Conservation (phyloP, 2,888 invertebrate genomes). For the Villa cingulata region DNA sequence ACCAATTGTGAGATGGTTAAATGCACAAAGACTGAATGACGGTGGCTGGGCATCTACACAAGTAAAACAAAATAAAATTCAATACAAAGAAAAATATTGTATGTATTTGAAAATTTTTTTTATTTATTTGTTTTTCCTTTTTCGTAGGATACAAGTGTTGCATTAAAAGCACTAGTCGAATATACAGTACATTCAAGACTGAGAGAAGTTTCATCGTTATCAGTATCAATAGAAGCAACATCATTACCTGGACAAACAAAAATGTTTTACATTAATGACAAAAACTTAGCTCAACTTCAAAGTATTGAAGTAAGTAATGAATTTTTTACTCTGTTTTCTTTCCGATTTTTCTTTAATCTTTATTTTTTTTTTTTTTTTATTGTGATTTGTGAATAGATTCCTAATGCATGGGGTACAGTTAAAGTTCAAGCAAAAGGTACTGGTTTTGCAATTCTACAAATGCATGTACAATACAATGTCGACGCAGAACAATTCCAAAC, state of each 20-base stretch:
- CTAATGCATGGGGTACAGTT: conserved; percentile 87
- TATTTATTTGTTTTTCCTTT: conserved; percentile 21
- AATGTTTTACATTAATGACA: conserved; percentile 54
- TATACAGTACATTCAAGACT: conserved; percentile 75
- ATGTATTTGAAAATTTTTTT: neutral
- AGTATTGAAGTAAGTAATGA: conserved; percentile 48
- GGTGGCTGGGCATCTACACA: conserved; percentile 84
- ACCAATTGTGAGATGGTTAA: conserved; percentile 81
- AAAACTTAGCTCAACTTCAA: conserved; percentile 67
- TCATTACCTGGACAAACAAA: conserved; percentile 55
- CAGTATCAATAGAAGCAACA: conserved; percentile 72
- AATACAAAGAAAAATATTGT: neutral
- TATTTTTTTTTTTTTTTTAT: neutral
- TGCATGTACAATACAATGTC: conserved; percentile 86
- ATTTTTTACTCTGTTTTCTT: neutral
- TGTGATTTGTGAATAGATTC: conserved; percentile 46
- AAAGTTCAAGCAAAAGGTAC: conserved; percentile 85
- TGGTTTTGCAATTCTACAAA: conserved; percentile 87
- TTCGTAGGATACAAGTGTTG: conserved; percentile 67
- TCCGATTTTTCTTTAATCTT: neutral
- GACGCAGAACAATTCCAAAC: conserved; percentile 75
- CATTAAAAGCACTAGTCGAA: conserved; percentile 78
- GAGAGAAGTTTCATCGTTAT: conserved; percentile 67
- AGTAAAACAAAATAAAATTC: conserved; percentile 17
- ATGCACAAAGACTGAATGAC: conserved; percentile 71